phyloP scores from a whole-genome alignment of 2,888 invertebrate species.

The Ennomos quercinarius region DNA sequence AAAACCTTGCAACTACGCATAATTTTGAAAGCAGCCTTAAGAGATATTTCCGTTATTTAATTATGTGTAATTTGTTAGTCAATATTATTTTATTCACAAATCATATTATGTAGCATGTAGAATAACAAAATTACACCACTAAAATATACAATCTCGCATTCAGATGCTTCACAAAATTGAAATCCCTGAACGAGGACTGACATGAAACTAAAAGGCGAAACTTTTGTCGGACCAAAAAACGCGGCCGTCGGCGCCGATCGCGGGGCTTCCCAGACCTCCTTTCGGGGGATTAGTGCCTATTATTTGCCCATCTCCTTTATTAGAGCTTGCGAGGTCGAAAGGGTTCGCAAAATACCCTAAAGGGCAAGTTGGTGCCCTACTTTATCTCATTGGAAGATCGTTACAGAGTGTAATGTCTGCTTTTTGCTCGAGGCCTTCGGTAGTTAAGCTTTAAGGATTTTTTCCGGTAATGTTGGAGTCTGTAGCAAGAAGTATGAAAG shows the following conservation, averaged over 20 bases:
- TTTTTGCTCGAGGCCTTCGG: constrained; percentile 34
- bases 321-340: constrained; percentile 32
- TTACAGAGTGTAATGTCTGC: constrained; percentile 35
- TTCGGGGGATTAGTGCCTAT: constrained; percentile 33
- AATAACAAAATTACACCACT: too few relatives aligned
- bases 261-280: constrained; percentile 21
- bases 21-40: too few relatives aligned
- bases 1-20: too few relatives aligned
- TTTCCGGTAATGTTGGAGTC: constrained; percentile 8
- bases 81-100: too few relatives aligned
- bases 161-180: background rate
- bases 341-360: constrained; percentile 27
- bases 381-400: constrained; percentile 42
- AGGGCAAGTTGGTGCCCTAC: constrained; percentile 31
- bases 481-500: constrained; percentile 4
- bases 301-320: constrained; percentile 35
- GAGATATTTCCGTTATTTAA: too few relatives aligned
- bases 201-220: background rate
- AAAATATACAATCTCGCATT: too few relatives aligned
- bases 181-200: constrained; percentile 1
- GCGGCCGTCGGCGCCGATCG: constrained; percentile 13
- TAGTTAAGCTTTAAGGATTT: constrained; percentile 24
- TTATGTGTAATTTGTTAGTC: too few relatives aligned
- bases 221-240: constrained; percentile 5
- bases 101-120: too few relatives aligned